Percentiles rank a stretch among this genome's conserved stretches.
Conservation (phyloP, 2,888 invertebrate species). For the Orthonevra nobilis region DNA sequence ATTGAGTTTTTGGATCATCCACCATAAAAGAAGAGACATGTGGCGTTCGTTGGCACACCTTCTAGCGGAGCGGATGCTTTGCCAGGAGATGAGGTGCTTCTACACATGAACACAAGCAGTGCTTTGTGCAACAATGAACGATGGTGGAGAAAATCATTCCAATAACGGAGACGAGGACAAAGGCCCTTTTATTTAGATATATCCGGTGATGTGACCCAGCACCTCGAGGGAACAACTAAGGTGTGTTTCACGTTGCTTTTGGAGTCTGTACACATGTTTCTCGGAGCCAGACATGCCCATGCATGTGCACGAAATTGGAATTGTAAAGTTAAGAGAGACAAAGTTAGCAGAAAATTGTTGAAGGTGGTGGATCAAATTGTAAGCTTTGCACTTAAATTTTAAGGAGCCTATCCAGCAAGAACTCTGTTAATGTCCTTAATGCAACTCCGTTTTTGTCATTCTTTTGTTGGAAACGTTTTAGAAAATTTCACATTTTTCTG, state of each 20-base stretch:
- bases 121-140: conserved; percentile 42
- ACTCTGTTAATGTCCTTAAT: too few species aligned
- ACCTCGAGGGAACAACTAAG: conserved; percentile 62
- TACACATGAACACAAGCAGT: conserved; percentile 20
- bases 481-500: too few species aligned
- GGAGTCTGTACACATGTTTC: conserved; percentile 24
- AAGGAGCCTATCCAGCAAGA: too few species aligned
- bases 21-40: conserved; percentile 42
- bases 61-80: conserved; percentile 52
- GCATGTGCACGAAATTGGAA: too few species aligned
- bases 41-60: conserved; percentile 54
- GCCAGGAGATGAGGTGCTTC: conserved; percentile 42
- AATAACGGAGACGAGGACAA: conserved; percentile 55
- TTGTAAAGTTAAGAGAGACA: too few species aligned
- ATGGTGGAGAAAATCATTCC: conserved; percentile 17
- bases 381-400: too few species aligned
- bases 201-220: conserved; percentile 69
- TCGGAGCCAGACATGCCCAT: too few species aligned
- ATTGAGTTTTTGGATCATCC: conserved; percentile 62
- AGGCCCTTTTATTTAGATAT: conserved; percentile 67
- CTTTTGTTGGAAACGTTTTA: too few species aligned
- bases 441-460: too few species aligned
- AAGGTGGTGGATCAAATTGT: too few species aligned
- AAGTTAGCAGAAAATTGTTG: too few species aligned
- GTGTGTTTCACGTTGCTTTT: conserved; percentile 48